A percentile compares a stretch with the other conserved stretches of the same genome.
These are phyloP conservation scores for Ceyx melanurus DNA, from an alignment of 2,113 vertebrate genomes.

Conservation along the genomic window DNA sequence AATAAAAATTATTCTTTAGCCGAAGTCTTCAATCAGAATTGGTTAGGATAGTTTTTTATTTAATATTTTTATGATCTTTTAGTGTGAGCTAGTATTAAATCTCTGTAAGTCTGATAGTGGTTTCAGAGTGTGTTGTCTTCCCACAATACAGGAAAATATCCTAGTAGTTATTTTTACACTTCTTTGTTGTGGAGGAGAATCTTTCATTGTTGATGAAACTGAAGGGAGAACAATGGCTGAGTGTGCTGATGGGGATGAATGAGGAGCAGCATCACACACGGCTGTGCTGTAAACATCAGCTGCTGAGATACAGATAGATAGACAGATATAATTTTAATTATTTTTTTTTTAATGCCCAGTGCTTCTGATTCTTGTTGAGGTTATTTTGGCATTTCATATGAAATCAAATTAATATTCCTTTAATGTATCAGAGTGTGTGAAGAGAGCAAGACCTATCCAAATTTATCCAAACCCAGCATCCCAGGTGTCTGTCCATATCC, in stretches of 20 bases:
- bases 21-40: background rate
- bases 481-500: background rate
- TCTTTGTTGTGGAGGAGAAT: constrained; percentile 39
- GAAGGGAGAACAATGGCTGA: background rate
- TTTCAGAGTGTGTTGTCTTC: background rate
- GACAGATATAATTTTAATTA: no score
- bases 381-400: background rate
- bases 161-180: background rate
- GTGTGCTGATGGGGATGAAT: constrained; percentile 23
- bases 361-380: background rate
- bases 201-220: constrained; percentile 11
- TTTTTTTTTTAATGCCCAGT: background rate
- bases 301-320: background rate
- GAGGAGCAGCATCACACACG: background rate
- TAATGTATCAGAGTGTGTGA: background rate
- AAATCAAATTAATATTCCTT: background rate
- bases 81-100: background rate
- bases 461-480: background rate
- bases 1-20: background rate
- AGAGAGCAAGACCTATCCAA: background rate
- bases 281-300: constrained; percentile 42
- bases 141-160: background rate
- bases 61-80: background rate
- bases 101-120: background rate
- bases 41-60: background rate